Percentiles rank a stretch among this genome's conserved stretches.
phyloP scores from a whole-genome alignment of 2,113 vertebrate species.

The Chionodraco myersi region DNA sequence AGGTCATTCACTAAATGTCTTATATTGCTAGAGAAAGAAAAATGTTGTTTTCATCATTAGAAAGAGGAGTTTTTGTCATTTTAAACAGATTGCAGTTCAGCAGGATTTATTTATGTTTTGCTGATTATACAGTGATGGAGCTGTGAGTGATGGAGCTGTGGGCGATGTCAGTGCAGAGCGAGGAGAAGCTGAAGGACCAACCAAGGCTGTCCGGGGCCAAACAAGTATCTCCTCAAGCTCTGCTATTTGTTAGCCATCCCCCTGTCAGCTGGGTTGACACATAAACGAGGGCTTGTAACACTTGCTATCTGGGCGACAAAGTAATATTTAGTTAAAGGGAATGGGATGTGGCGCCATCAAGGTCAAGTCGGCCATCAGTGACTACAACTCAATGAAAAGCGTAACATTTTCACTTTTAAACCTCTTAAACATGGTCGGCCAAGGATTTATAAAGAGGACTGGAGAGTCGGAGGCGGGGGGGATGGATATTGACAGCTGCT shows the following conservation, averaged over 20 bases:
- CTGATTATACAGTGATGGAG: constrained; percentile 12
- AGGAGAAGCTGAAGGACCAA: constrained; percentile 54
- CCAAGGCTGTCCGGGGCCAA: constrained; percentile 61
- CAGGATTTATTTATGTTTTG: not conserved
- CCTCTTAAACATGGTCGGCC: too few relatives aligned
- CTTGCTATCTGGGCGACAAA: not conserved
- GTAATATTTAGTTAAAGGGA: constrained; percentile 11
- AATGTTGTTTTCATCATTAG: constrained; percentile 50
- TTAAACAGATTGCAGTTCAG: constrained; percentile 33
- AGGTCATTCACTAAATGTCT: constrained; percentile 74
- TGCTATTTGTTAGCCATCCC: constrained; percentile 24
- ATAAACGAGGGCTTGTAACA: constrained; percentile 26
- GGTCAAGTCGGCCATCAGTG: too few relatives aligned
- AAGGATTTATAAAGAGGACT: too few relatives aligned
- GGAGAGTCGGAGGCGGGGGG: too few relatives aligned
- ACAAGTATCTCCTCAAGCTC: constrained; percentile 14
- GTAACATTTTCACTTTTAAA: too few relatives aligned
- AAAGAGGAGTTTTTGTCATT: constrained; percentile 39
- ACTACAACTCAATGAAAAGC: too few relatives aligned
- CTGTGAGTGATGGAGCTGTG: not conserved
- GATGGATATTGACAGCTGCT: too few relatives aligned
- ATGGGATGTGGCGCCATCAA: too few relatives aligned
- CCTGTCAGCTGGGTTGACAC: not conserved
- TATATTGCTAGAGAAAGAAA: constrained; percentile 49
- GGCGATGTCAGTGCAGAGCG: constrained; percentile 42